These are phyloP conservation scores for Cassiopea andromeda DNA, from an alignment of 30 jellyfish, hydroid and myxozoan species.

Conservation along the genomic window DNA sequence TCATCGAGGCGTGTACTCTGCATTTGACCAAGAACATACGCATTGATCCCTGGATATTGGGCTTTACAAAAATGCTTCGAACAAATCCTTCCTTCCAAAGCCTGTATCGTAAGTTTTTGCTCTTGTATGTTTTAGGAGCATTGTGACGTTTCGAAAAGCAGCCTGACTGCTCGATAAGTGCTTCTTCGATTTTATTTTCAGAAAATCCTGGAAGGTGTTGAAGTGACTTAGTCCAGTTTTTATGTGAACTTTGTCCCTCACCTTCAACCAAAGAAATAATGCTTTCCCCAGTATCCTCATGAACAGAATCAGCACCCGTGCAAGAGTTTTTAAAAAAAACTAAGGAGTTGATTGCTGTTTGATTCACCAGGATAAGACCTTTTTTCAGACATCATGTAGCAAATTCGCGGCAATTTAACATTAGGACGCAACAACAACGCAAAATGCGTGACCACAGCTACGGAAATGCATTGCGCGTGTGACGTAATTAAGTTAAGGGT, in stretches of 20 bases:
- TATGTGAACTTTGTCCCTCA: not conserved
- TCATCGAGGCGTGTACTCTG: slow-evolving; percentile 36
- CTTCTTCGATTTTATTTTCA: not conserved
- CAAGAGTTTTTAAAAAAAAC: slow-evolving; percentile 32
- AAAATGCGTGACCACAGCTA: slow-evolving; percentile 1
- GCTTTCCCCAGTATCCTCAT: not conserved
- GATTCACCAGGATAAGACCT: not conserved
- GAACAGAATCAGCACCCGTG: slow-evolving; percentile 5
- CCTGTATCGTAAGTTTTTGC: slow-evolving; percentile 26
- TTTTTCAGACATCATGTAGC: not conserved
- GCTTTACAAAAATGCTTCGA: not conserved
- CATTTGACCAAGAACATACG: slow-evolving; percentile 29
- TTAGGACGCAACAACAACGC: not conserved
- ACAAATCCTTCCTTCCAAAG: slow-evolving; percentile 61
- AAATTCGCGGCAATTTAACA: not conserved
- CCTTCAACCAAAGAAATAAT: not conserved
- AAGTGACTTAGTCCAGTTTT: slow-evolving; percentile 7
- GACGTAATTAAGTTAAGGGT: not conserved
- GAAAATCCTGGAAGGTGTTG: slow-evolving; percentile 3
- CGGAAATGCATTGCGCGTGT: slow-evolving; percentile 19
- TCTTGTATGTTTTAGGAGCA: slow-evolving; percentile 25
- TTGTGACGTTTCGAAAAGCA: not conserved
- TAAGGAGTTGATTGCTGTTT: slow-evolving; percentile 15
- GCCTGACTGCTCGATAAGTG: slow-evolving; percentile 9
- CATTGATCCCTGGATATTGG: not conserved